Percentiles rank a stretch among this genome's conserved stretches.
phyloP scores from a whole-genome alignment of 1,140 invertebrate genomes.

The Chelonus insularis region DNA sequence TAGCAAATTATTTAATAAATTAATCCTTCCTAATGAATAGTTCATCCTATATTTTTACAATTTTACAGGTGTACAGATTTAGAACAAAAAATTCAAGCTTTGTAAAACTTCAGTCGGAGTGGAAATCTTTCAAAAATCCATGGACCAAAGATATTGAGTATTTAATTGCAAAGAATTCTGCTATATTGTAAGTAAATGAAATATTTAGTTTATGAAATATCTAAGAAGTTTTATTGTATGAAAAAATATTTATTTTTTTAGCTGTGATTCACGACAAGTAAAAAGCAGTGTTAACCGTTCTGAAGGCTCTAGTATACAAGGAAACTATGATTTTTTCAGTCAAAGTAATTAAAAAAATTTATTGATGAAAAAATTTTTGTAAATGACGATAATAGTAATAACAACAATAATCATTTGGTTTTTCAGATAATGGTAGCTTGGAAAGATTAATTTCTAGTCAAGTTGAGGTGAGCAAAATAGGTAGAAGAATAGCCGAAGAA shows the following conservation, averaged over 20 bases:
- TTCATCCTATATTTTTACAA: too few species aligned
- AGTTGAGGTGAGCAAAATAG: constrained; percentile 79
- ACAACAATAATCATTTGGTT: too few species aligned
- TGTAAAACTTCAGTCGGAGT: constrained; percentile 77
- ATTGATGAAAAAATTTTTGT: too few species aligned
- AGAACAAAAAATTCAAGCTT: constrained; percentile 76
- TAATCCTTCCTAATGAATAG: too few species aligned
- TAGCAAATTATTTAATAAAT: too few species aligned
- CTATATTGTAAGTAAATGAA: constrained; percentile 64
- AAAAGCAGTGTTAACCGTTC: constrained; percentile 59
- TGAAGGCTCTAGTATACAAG: constrained; percentile 58
- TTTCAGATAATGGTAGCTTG: constrained; percentile 63
- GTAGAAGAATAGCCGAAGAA: constrained; percentile 75
- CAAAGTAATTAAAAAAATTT: constrained; percentile 57
- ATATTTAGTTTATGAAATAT: constrained; percentile 1
- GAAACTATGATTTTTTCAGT: constrained; percentile 65
- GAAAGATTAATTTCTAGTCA: constrained; percentile 72
- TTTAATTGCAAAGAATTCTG: constrained; percentile 81
- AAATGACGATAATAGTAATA: too few species aligned
- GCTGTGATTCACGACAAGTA: constrained; percentile 59
- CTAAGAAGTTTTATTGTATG: constrained; percentile 4
- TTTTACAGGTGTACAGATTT: constrained; percentile 71
- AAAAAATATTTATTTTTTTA: constrained; percentile 36
- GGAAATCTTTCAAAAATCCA: constrained; percentile 86
- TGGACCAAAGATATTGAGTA: constrained; percentile 93